Evolutionary conservation across 2,113 vertebrate genomes (phyloP).

Genomic region (Chitala chitala): DNA sequence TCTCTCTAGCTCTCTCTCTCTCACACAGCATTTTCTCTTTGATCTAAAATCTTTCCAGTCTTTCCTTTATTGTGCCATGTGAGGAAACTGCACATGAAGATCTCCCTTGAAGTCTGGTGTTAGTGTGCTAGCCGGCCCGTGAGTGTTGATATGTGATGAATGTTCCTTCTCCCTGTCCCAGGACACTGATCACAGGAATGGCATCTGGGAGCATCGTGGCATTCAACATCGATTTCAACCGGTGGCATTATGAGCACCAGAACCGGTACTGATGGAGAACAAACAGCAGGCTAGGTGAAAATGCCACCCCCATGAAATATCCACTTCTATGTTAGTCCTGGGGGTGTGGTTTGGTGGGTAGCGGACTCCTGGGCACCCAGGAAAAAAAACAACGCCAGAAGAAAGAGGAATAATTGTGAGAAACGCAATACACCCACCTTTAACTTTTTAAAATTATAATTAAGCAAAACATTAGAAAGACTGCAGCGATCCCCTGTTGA

Average conservation of each 20-base stretch:
- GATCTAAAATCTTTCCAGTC: too few species aligned
- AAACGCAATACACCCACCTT: neutral
- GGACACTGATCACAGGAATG: conserved; percentile 99
- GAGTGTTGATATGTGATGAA: neutral
- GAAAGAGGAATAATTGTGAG: neutral
- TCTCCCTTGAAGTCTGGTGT: neutral
- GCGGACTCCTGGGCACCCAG: conserved; percentile 23
- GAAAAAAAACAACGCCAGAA: conserved; percentile 14
- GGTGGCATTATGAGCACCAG: conserved; percentile 99
- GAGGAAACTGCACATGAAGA: too few species aligned
- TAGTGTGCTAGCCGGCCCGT: neutral
- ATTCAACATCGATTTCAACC: conserved; percentile 99
- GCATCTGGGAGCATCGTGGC: conserved; percentile 98
- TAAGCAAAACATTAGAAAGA: conserved; percentile 32
- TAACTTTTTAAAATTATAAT: conserved; percentile 31
- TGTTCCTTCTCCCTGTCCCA: conserved; percentile 46
- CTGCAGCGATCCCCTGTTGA: conserved; percentile 16
- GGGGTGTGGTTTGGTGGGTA: conserved; percentile 46
- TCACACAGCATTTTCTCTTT: neutral
- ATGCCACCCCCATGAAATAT: neutral
- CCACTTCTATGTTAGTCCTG: neutral
- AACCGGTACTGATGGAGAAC: conserved; percentile 84
- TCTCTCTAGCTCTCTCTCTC: too few species aligned
- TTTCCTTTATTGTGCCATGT: too few species aligned
- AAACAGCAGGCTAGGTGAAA: conserved; percentile 41